phyloP scores from a whole-genome alignment of 2,888 invertebrate species.

The Ariolimax columbianus region DNA sequence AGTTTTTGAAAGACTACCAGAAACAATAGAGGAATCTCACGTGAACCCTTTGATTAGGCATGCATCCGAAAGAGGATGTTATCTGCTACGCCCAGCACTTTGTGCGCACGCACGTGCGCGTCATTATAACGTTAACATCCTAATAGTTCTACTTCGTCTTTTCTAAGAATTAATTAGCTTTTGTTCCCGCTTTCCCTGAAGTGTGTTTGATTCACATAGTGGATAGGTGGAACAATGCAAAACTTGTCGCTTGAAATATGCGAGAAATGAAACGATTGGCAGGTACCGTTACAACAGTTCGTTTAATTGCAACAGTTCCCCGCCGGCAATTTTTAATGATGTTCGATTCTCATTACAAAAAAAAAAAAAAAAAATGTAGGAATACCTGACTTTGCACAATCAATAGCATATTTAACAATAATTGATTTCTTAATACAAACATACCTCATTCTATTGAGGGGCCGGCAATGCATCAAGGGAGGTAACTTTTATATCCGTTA shows the following conservation, averaged over 20 bases:
- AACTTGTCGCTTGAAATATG: conserved; percentile 3
- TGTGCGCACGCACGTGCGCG: conserved; percentile 13
- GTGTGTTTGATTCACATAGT: neutral
- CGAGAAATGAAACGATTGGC: conserved; percentile 18
- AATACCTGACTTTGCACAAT: neutral
- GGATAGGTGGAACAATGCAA: neutral
- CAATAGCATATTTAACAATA: neutral
- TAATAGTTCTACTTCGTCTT: conserved; percentile 14
- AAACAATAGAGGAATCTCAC: neutral
- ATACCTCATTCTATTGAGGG: too few relatives aligned
- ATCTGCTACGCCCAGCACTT: conserved; percentile 2
- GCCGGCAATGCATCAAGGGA: too few relatives aligned
- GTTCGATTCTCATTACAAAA: neutral
- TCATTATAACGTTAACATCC: conserved; percentile 29
- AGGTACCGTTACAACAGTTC: neutral
- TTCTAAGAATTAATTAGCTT: conserved; percentile 29
- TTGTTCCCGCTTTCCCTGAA: neutral
- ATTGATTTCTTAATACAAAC: neutral
- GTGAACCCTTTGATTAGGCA: conserved; percentile 11
- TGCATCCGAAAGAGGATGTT: neutral
- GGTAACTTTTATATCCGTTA: too few relatives aligned
- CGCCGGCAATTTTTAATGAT: conserved; percentile 17
- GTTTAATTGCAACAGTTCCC: conserved; percentile 5
- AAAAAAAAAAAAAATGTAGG: neutral
- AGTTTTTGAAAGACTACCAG: neutral